Conservation (phyloP, 2,888 invertebrate genomes). For the Terebella lapidaria region DNA sequence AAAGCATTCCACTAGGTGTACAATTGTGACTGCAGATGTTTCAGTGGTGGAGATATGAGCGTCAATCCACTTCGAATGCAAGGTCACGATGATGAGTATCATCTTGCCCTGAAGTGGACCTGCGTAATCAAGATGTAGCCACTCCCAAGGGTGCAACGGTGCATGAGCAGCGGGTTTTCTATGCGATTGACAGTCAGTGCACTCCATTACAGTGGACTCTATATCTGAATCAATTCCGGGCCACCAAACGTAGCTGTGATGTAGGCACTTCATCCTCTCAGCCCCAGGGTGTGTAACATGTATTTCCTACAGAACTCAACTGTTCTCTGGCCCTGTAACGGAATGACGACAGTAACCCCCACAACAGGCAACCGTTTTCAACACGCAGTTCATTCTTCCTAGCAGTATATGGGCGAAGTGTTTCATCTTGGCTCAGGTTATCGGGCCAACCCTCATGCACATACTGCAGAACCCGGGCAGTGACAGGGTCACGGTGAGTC, state of each 20-base stretch:
- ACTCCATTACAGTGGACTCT: neutral
- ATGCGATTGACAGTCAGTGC: neutral
- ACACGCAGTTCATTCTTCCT: neutral
- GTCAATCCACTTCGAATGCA: slow-evolving; percentile 5
- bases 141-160: slow-evolving; percentile 3
- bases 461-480: neutral
- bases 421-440: neutral
- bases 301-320: neutral
- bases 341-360: neutral
- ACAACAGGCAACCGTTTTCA: neutral
- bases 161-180: neutral
- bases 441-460: neutral
- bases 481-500: neutral
- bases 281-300: neutral
- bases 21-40: slow-evolving; percentile 1
- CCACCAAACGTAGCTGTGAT: slow-evolving; percentile 4
- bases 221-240: neutral
- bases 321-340: neutral
- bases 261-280: neutral
- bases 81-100: slow-evolving; percentile 7
- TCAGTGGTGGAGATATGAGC: neutral
- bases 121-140: slow-evolving; percentile 6
- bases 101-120: slow-evolving; percentile 1
- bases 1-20: neutral
- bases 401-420: neutral